Conservation (phyloP, 2,888 invertebrate genomes). For the Nineta flava region DNA sequence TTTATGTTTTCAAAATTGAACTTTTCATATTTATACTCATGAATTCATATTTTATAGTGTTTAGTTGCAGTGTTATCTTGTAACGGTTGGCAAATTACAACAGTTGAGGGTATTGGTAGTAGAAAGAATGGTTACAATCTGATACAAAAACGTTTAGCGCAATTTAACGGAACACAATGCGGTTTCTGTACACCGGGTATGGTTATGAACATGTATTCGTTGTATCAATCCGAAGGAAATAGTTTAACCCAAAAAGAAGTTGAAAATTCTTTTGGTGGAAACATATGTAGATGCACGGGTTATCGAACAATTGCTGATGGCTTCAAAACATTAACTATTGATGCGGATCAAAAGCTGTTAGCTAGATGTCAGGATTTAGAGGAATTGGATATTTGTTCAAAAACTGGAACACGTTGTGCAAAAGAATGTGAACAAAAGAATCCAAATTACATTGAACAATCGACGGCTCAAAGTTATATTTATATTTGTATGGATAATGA, state of each 20-base stretch:
- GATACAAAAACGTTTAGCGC: conserved; percentile 41
- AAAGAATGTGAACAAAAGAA: not conserved
- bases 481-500: conserved; percentile 15
- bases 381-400: conserved; percentile 23
- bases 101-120: conserved; percentile 55
- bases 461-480: not conserved
- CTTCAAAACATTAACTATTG: conserved; percentile 41
- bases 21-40: not conserved
- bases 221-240: conserved; percentile 25
- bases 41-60: conserved; percentile 24
- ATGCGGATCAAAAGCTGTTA: conserved; percentile 26
- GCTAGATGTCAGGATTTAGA: conserved; percentile 27
- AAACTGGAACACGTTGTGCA: conserved; percentile 1
- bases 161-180: conserved; percentile 49
- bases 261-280: conserved; percentile 53
- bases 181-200: conserved; percentile 60
- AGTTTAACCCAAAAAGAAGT: conserved; percentile 39
- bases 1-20: not conserved
- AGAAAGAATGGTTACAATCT: conserved; percentile 41
- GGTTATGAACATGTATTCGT: conserved; percentile 58
- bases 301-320: conserved; percentile 45
- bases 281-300: conserved; percentile 59
- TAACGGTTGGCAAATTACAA: conserved; percentile 47
- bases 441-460: conserved; percentile 21
- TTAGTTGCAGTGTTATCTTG: conserved; percentile 34